These are phyloP conservation scores for Dufourea novaeangliae DNA, from an alignment of 1,140 invertebrate genomes.

Conservation along the genomic window DNA sequence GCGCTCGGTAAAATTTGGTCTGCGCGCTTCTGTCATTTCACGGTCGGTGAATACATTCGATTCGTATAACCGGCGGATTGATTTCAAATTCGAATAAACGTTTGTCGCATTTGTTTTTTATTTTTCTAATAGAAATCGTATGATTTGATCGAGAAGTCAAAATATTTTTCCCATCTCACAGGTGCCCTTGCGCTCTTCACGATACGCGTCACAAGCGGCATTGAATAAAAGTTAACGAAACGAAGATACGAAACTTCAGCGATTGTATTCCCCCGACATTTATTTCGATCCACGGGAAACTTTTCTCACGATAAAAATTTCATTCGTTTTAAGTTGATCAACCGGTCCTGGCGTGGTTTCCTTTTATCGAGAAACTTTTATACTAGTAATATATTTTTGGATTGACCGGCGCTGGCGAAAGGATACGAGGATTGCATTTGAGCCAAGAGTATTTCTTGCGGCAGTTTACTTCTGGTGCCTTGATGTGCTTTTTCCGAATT, in stretches of 20 bases:
- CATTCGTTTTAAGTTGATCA: constrained; percentile 36
- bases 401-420: neutral
- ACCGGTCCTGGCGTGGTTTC: constrained; percentile 12
- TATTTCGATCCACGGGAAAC: constrained; percentile 28
- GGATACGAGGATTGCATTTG: neutral
- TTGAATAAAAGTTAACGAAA: neutral
- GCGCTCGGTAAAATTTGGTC: constrained; percentile 30
- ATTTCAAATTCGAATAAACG: constrained; percentile 9
- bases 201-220: neutral
- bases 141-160: neutral
- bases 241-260: neutral
- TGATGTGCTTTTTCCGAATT: no score
- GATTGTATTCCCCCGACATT: constrained; percentile 13
- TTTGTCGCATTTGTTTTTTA: neutral
- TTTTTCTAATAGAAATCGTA: neutral
- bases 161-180: neutral
- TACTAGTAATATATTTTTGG: constrained; percentile 29
- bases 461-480: neutral
- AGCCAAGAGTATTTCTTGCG: neutral
- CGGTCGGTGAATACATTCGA: constrained; percentile 28
- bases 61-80: constrained; percentile 2
- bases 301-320: constrained; percentile 34
- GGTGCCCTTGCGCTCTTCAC: no score
- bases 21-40: constrained; percentile 36
- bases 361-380: constrained; percentile 36